Base-by-base conservation (phyloP, 1,140 invertebrate genomes). In the Drosophila malerkotliana region DNA sequence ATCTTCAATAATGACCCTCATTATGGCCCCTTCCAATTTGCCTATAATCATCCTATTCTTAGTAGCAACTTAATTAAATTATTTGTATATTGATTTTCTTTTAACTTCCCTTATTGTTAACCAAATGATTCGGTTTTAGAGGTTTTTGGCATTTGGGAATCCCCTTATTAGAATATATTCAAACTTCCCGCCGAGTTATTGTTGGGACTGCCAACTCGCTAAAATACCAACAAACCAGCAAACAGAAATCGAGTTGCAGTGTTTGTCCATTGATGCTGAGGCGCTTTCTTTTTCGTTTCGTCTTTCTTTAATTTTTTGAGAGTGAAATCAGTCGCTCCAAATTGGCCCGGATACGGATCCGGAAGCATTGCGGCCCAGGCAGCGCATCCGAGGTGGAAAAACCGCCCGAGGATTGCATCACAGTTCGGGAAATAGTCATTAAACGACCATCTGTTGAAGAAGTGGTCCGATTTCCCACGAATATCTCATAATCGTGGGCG, bases 211-310 rank as follows among this genome's bases (percentile, higher is more conserved):
- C 28, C 28, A 32, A 14, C 18, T 28, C 37, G 34, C 0, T 56
- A 24, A 21, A 18, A 32, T 45, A 41, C 18, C 39, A 44, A 53
- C 14, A 8, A 47, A 18, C 8, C 8, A 18, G 10, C 44, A 44
- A 18, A 24, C 39, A 4, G 7, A 21, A 3, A 57, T 15, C 59
- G 2, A 62, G 59, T 58, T 54, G 15, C 8, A 10, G 28, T 15
- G 15, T 30, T 30, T 26, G 10, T 32, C 15, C 14, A 49, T 21
- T 14, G 39, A 54, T 26, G 67, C 24, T 37, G 39, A 59, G 63
- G 63, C 79, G 79, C 79, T 82, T 82, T 82, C 79, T 82, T 79
- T 82, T 83, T 82, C 75, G 74, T 67, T 79, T 60, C 57, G 56
- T 79, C 15, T 75, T 82, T 78, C 64, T 78, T 83, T 62, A 64